Percentiles rank a stretch among this genome's conserved stretches.
Evolutionary conservation across 2,797 vertebrate species (phyloP).

Genomic region (Cygnus olor): DNA sequence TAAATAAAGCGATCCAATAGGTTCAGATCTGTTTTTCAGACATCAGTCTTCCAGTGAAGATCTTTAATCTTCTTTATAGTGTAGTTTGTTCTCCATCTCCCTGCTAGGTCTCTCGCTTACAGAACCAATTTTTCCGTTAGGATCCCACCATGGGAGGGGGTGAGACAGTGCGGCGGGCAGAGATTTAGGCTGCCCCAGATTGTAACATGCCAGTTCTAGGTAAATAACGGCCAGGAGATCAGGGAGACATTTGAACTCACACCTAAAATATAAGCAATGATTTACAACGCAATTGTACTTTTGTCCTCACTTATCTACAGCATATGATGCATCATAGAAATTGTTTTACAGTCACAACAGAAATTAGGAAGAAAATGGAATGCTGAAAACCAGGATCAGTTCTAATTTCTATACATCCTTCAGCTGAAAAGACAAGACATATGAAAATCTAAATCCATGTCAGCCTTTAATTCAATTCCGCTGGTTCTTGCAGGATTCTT

Average conservation of each 20-base stretch:
- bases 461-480: not conserved
- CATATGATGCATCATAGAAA: not conserved
- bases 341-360: not conserved
- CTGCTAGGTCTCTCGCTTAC: not conserved
- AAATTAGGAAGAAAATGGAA: not conserved
- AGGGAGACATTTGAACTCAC: not conserved
- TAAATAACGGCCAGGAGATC: not conserved
- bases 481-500: not conserved
- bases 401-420: not conserved
- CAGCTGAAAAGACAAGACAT: not conserved
- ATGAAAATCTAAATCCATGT: not conserved
- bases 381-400: not conserved
- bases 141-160: not conserved
- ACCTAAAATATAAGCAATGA: not conserved
- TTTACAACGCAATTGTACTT: not conserved
- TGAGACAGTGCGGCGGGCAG: not conserved
- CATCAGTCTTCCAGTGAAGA: not conserved
- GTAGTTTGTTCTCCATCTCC: not conserved
- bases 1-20: constrained; percentile 29
- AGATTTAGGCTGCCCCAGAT: not conserved
- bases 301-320: not conserved
- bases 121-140: not conserved
- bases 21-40: not conserved
- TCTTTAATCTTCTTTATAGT: constrained; percentile 15
- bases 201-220: not conserved